A percentile compares a stretch with the other conserved stretches of the same genome.
These are phyloP conservation scores for Crax fasciolata DNA, from an alignment of 2,797 vertebrate species.

Conservation along the genomic window DNA sequence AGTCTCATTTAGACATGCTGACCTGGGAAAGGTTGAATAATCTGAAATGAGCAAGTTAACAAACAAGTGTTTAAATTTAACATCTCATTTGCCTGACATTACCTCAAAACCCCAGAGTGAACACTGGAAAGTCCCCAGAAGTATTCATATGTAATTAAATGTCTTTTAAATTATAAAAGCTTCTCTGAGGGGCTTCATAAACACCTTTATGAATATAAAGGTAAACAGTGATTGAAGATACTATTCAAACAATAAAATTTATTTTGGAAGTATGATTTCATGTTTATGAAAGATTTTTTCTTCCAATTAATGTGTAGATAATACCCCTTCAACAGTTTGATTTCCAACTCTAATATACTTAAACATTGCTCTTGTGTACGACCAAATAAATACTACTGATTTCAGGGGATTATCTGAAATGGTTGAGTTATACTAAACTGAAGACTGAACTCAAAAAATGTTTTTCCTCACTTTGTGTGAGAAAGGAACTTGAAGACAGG, in stretches of 20 bases:
- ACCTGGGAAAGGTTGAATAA: background rate
- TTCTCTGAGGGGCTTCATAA: background rate
- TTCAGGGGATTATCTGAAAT: background rate
- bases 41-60: background rate
- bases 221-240: background rate
- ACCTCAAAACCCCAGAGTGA: background rate
- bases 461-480: background rate
- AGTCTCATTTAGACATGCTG: background rate
- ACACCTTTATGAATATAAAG: background rate
- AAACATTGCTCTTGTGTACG: background rate
- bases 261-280: background rate
- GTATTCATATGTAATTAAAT: background rate
- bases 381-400: background rate
- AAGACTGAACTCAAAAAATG: background rate
- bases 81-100: background rate
- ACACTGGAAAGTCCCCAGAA: background rate
- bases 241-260: background rate
- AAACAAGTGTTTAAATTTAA: background rate
- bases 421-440: background rate
- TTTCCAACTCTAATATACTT: background rate
- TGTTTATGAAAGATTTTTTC: background rate
- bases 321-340: background rate
- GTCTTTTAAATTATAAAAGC: background rate
- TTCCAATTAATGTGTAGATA: background rate
- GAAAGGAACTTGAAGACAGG: background rate